These are phyloP conservation scores for Oryzias sinensis DNA, from an alignment of 2,797 vertebrate genomes.

Conservation along the genomic window DNA sequence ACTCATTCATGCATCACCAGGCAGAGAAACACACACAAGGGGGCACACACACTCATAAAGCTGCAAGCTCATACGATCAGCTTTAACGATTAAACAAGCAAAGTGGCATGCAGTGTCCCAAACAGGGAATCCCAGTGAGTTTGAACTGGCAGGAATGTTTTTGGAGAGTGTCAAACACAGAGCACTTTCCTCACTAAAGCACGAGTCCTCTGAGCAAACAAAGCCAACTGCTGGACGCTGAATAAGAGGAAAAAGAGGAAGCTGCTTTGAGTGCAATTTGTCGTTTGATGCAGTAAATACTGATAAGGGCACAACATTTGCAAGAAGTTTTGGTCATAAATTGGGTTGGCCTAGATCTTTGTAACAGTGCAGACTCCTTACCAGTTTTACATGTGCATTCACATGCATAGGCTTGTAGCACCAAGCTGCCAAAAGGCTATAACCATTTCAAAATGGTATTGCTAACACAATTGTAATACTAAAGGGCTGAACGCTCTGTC, in stretches of 20 bases:
- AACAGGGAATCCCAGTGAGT: slow-evolving; percentile 12
- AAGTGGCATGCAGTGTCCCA: slow-evolving; percentile 3
- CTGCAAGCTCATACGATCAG: background rate
- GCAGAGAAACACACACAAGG: slow-evolving; percentile 24
- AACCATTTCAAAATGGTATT: no score
- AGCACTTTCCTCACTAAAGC: slow-evolving; percentile 34
- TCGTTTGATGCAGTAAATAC: slow-evolving; percentile 36
- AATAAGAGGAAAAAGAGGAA: slow-evolving; percentile 46
- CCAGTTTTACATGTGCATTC: no score
- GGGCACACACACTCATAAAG: slow-evolving; percentile 9
- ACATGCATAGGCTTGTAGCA: slow-evolving; percentile 1
- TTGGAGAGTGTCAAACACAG: slow-evolving; percentile 29
- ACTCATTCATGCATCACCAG: slow-evolving; percentile 56
- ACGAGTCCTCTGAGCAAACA: slow-evolving; percentile 47
- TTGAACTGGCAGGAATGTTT: slow-evolving; percentile 37
- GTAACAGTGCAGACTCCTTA: no score
- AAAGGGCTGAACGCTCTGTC: background rate
- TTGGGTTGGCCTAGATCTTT: no score
- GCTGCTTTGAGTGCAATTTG: slow-evolving; percentile 38
- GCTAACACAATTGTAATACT: no score
- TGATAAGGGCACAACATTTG: slow-evolving; percentile 20
- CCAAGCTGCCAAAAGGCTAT: slow-evolving; percentile 19
- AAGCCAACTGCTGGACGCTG: slow-evolving; percentile 52
- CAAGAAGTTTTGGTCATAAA: no score
- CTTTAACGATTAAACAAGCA: slow-evolving; percentile 4